Evolutionary conservation across 30 jellyfish, hydroid and myxozoan genomes (phyloP).

Genomic region (Phacellophora camtschatica): DNA sequence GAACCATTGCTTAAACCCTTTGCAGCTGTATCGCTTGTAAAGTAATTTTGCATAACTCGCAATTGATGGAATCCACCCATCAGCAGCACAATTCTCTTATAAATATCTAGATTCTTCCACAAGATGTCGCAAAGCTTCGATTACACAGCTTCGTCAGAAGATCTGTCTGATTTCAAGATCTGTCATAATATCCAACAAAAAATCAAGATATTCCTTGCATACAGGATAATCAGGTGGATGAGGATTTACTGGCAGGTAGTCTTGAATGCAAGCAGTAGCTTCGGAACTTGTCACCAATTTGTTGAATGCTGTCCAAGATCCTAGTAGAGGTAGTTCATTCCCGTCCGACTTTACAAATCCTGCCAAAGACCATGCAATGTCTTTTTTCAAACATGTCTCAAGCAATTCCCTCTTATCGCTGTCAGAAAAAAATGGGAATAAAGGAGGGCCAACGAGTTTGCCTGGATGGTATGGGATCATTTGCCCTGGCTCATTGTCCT

Average conservation of each 20-base stretch:
- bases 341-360: not conserved
- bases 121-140: conserved; percentile 45
- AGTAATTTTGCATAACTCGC: conserved; percentile 31
- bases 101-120: conserved; percentile 20
- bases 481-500: not conserved
- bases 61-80: conserved; percentile 63
- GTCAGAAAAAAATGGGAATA: not conserved
- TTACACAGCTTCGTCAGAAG: conserved; percentile 45
- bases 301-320: conserved; percentile 9
- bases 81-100: not conserved
- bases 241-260: not conserved
- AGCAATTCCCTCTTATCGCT: not conserved
- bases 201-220: not conserved
- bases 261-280: not conserved
- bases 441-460: not conserved
- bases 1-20: conserved; percentile 56
- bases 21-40: conserved; percentile 36
- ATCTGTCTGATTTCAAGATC: no score
- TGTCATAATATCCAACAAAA: no score
- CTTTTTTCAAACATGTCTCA: conserved; percentile 10
- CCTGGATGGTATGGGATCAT: conserved; percentile 10
- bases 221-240: not conserved
- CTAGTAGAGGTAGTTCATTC: not conserved
- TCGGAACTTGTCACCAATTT: not conserved
- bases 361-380: conserved; percentile 33